These are phyloP conservation scores for Pecten maximus DNA, from an alignment of 2,888 invertebrate species.

Conservation along the genomic window DNA sequence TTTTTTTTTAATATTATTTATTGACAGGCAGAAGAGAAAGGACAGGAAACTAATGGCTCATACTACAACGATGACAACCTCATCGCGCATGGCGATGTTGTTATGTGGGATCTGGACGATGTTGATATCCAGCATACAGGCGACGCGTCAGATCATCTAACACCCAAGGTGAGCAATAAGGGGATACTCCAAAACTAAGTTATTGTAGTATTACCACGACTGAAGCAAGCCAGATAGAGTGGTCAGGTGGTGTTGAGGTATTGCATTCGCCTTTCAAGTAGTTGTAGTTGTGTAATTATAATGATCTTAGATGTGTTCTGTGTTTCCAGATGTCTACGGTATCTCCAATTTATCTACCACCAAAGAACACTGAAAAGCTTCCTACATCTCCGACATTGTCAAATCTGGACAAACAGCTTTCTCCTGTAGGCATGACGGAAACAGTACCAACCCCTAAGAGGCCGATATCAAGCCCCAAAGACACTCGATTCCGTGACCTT, in stretches of 20 bases:
- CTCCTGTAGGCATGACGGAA: neutral
- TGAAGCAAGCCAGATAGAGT: too few species aligned
- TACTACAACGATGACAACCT: neutral
- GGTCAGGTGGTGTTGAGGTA: too few species aligned
- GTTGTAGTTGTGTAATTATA: too few species aligned
- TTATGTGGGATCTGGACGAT: neutral
- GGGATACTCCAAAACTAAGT: too few species aligned
- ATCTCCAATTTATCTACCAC: neutral
- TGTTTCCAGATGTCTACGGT: neutral
- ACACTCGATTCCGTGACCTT: neutral
- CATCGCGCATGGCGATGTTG: neutral
- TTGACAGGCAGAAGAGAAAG: neutral
- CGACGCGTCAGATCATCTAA: neutral
- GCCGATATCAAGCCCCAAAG: neutral
- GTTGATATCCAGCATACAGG: neutral
- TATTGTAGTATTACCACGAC: too few species aligned
- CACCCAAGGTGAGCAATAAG: neutral
- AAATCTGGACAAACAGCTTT: neutral
- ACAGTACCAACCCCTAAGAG: neutral
- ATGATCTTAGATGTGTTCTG: too few species aligned
- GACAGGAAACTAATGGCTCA: neutral
- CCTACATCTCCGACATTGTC: too few species aligned
- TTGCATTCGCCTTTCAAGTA: too few species aligned
- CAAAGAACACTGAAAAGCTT: neutral
- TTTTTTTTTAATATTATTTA: neutral